Conservation (phyloP, 2,888 invertebrate genomes). For the Ephialtes manifestator region DNA sequence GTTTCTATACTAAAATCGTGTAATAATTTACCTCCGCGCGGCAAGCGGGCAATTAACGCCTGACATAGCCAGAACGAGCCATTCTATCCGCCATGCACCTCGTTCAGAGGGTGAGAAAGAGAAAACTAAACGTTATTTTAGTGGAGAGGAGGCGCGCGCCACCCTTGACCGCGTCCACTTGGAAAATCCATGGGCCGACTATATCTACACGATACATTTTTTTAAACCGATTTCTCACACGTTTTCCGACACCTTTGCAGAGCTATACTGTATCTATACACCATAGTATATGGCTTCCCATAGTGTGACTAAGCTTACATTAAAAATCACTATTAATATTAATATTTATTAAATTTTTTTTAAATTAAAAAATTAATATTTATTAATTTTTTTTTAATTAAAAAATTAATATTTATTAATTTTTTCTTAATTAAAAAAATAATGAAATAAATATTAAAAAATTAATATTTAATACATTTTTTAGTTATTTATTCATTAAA, state of each 20-base stretch:
- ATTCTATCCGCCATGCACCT: slow-evolving; percentile 17
- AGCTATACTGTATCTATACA: not conserved
- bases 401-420: no score
- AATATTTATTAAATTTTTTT: no score
- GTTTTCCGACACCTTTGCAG: not conserved
- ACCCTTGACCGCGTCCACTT: slow-evolving; percentile 52
- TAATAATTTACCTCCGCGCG: slow-evolving; percentile 66
- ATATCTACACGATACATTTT: slow-evolving; percentile 19
- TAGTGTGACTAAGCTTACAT: no score
- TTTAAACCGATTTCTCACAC: slow-evolving; percentile 19
- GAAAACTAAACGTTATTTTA: slow-evolving; percentile 64
- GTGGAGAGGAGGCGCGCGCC: slow-evolving; percentile 52
- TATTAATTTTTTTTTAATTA: no score
- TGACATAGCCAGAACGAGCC: slow-evolving; percentile 39
- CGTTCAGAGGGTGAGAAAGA: slow-evolving; percentile 64
- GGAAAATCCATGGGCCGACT: slow-evolving; percentile 38
- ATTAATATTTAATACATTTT: no score
- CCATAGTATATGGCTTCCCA: not conserved
- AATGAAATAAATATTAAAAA: no score
- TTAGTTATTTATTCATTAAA: no score
- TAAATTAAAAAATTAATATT: no score
- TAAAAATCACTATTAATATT: no score
- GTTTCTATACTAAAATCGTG: slow-evolving; percentile 63
- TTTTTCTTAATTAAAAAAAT: no score
- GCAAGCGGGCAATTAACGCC: slow-evolving; percentile 61